Percentiles rank a stretch among this genome's conserved stretches.
Evolutionary conservation across 2,888 invertebrate genomes (phyloP).

Genomic region (Drosophila sordidula): DNA sequence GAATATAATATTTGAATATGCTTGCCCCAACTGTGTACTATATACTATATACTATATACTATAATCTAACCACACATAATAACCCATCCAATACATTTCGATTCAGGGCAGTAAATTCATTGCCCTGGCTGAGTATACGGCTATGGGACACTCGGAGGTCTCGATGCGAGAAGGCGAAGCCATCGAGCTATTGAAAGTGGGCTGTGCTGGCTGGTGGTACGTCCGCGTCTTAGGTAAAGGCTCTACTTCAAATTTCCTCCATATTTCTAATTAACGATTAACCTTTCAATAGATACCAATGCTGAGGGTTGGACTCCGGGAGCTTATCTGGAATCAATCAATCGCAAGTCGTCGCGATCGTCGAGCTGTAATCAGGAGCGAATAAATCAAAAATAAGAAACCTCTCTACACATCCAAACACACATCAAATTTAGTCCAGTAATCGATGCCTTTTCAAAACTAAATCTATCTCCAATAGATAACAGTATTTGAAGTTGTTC

Average conservation of each 20-base stretch:
- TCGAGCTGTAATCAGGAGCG: constrained; percentile 86
- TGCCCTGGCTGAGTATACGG: constrained; percentile 96
- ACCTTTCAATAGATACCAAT: constrained; percentile 86
- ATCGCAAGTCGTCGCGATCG: constrained; percentile 90
- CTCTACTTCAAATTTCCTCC: not conserved
- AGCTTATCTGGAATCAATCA: constrained; percentile 93
- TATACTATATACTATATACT: constrained; percentile 18
- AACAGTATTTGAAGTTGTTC: constrained; percentile 43
- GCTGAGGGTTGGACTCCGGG: constrained; percentile 98
- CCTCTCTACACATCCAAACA: not conserved
- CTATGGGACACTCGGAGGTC: constrained; percentile 95
- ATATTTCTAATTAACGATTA: not conserved
- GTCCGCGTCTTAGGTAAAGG: constrained; percentile 91
- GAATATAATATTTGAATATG: not conserved
- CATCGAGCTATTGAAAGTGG: constrained; percentile 95
- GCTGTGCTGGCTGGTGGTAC: constrained; percentile 99
- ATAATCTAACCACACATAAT: constrained; percentile 27
- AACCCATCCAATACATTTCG: constrained; percentile 45
- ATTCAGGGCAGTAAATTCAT: constrained; percentile 91
- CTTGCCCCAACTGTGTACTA: constrained; percentile 82
- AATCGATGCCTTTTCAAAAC: constrained; percentile 45
- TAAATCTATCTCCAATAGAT: constrained; percentile 52
- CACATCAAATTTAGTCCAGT: constrained; percentile 7
- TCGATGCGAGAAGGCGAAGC: constrained; percentile 95
- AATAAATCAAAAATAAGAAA: constrained; percentile 64